phyloP scores from a whole-genome alignment of 1,140 invertebrate genomes.

The Babylonia areolata region DNA sequence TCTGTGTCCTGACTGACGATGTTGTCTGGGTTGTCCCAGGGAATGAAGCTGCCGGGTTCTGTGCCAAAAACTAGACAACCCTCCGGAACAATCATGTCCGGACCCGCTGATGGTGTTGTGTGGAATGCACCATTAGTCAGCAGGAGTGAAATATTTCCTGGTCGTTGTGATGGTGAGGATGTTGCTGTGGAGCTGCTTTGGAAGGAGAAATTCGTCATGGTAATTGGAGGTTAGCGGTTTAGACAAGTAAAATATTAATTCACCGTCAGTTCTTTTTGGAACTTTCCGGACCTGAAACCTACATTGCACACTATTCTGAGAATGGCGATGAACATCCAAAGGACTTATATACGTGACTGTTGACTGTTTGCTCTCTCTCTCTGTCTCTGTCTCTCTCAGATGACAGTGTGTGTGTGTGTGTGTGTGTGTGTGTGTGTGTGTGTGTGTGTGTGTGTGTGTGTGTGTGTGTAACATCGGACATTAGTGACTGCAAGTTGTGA shows the following conservation, averaged over 20 bases:
- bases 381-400: no score
- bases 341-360: not conserved
- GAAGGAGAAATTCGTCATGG: not conserved
- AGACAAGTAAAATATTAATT: no score
- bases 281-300: not conserved
- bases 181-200: not conserved
- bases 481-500: no score
- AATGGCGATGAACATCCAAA: not conserved
- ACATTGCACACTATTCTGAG: not conserved
- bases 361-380: not conserved
- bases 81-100: not conserved
- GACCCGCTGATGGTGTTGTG: not conserved
- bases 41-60: not conserved
- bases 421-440: no score
- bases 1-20: not conserved
- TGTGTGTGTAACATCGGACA: no score
- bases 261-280: not conserved
- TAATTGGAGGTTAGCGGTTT: not conserved
- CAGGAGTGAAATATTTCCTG: no score
- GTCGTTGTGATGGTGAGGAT: no score
- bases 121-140: not conserved
- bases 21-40: slow-evolving; percentile 10
- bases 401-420: no score
- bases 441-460: no score
- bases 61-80: not conserved